phyloP scores from a whole-genome alignment of 2,797 vertebrate species.

The Neosalanx taihuensis region DNA sequence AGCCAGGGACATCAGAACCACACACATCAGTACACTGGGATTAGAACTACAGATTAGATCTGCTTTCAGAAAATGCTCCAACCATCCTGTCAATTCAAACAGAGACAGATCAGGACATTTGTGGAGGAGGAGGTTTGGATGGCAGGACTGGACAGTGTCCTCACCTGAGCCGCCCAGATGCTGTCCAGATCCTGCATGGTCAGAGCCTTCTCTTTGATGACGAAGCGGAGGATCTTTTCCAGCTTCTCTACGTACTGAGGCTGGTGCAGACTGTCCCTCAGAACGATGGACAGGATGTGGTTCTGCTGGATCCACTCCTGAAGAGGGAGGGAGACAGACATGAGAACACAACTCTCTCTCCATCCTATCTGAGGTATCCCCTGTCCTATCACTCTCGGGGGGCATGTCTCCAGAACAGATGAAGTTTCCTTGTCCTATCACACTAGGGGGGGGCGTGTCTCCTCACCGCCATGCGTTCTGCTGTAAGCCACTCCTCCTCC shows the following conservation, averaged over 20 bases:
- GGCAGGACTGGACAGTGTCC: too few relatives aligned
- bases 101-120: too few relatives aligned
- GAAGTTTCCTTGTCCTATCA: background rate
- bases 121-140: too few relatives aligned
- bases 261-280: slow-evolving; percentile 88
- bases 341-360: background rate
- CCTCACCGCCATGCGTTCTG: slow-evolving; percentile 90
- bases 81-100: too few relatives aligned
- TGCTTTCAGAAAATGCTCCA: too few relatives aligned
- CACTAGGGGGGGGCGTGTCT: background rate
- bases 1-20: too few relatives aligned
- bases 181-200: slow-evolving; percentile 89
- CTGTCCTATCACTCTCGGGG: background rate
- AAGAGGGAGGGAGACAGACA: background rate
- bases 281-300: slow-evolving; percentile 86
- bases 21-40: too few relatives aligned
- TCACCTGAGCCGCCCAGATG: slow-evolving; percentile 91
- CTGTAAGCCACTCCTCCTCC: slow-evolving; percentile 89
- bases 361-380: too few relatives aligned
- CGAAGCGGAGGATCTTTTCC: slow-evolving; percentile 89
- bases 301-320: slow-evolving; percentile 93
- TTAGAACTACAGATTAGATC: too few relatives aligned
- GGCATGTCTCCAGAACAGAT: slow-evolving; percentile 37
- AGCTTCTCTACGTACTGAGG: slow-evolving; percentile 90
- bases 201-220: slow-evolving; percentile 89